These are phyloP conservation scores for Bufotes viridis DNA, from an alignment of 2,797 vertebrate genomes.

Conservation along the genomic window DNA sequence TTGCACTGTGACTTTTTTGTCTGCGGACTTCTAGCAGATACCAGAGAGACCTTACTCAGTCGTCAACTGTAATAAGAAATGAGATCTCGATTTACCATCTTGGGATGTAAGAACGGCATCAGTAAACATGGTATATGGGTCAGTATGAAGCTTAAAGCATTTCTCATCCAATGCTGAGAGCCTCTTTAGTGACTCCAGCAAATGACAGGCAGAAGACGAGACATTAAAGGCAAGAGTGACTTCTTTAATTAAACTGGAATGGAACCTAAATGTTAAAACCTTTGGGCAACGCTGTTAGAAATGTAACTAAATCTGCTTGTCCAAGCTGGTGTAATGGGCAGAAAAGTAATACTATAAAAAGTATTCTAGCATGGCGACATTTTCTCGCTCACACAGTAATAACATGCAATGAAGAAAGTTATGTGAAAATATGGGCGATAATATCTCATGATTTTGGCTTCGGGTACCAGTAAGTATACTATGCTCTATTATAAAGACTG, in stretches of 20 bases:
- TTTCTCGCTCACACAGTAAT: no score
- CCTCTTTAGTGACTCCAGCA: background rate
- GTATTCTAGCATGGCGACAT: no score
- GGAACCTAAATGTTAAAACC: background rate
- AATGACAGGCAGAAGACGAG: slow-evolving; percentile 3
- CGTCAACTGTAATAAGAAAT: background rate
- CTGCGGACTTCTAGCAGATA: background rate
- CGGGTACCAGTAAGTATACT: no score
- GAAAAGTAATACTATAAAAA: no score
- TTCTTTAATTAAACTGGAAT: slow-evolving; percentile 19
- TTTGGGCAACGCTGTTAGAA: background rate
- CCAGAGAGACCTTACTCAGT: background rate
- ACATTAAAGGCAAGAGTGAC: background rate
- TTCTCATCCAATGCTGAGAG: slow-evolving; percentile 2
- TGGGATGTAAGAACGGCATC: background rate
- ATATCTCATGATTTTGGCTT: no score
- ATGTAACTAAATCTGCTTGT: background rate
- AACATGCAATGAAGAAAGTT: no score
- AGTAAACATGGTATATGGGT: slow-evolving; percentile 22
- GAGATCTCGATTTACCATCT: background rate
- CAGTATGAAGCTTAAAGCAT: slow-evolving; percentile 22
- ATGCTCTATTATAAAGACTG: no score
- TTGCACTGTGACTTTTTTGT: background rate
- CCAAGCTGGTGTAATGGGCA: background rate
- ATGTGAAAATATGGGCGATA: no score